Base-by-base conservation (phyloP, 2,797 vertebrate genomes). In the Phrynocephalus forsythii region DNA sequence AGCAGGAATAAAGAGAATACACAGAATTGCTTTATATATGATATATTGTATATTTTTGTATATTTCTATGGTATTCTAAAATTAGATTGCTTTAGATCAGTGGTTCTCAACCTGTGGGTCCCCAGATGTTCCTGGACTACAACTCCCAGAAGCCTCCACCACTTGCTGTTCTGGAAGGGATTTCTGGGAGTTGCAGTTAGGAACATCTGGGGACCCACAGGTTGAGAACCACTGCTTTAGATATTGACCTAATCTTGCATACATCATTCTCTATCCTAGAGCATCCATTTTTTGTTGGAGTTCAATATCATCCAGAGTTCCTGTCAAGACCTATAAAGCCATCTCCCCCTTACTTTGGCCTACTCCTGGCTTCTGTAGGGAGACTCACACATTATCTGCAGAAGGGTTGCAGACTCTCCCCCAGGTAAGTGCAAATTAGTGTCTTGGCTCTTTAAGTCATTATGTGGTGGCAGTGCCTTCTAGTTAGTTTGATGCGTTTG, bases 271-370 rank as follows among this genome's bases (percentile, higher is more conserved):
- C 72, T 79, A 56, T 89, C 88, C 13, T 94, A 99, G 98, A 99
- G 81, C 98, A 99, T 52, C 97, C 98, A 0, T 99, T 99, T 91
- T 99, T 99, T 0, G 97, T 99, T 1, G 99, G 98, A 1, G 98
- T 99, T 33, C 99, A 99, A 96, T 99, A 98, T 87, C 99, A 99
- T 88, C 99, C 98, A 0, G 99, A 99, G 92, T 99, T 99, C 95
- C 98, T 98, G 71, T 99, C 99, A 6, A 97, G 99, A 1, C 99
- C 99, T 66, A 99, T 99, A 86, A 99, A 99, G 72, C 98, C 98
- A 0, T 99, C 98, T 0, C 98, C 98, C 0, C 98, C 99, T 0
- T 99, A 99, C 93, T 98, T 99, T 0, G 99, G 98, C 83, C 96
- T 99, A 76, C 96, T 99, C 18, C 94, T 99, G 94, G 98, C 99